Conservation (phyloP, 2,113 vertebrate genomes). For the Ploceus nigricollis region DNA sequence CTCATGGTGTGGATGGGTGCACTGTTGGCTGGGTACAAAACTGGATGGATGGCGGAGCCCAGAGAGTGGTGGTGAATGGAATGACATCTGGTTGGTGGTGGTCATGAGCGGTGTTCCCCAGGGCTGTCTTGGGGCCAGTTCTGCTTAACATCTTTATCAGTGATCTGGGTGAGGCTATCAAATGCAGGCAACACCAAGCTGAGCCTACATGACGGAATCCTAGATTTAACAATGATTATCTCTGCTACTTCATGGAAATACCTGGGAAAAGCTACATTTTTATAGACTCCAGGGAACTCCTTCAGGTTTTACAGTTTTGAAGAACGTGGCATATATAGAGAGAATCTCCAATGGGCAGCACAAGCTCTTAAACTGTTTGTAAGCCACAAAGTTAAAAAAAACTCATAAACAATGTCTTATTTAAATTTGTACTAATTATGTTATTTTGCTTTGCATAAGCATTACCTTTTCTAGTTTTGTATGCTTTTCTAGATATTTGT, state of each 20-base stretch:
- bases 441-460: not conserved
- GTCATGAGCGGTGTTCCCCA: not conserved
- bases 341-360: not conserved
- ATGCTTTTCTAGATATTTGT: not conserved
- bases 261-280: not conserved
- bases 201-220: not conserved
- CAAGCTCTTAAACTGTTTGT: not conserved
- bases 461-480: not conserved
- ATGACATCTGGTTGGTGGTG: too few relatives aligned
- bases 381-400: not conserved
- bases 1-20: too few relatives aligned
- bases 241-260: not conserved
- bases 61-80: not conserved
- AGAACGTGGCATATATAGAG: not conserved
- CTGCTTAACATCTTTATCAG: not conserved
- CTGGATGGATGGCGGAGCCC: rapidly evolving
- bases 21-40: not conserved
- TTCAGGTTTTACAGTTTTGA: not conserved
- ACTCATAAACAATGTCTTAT: not conserved
- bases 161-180: rapidly evolving
- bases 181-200: not conserved
- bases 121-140: not conserved
- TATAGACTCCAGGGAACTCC: not conserved
- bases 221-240: not conserved
- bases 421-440: not conserved